These are phyloP conservation scores for Hypotaenidia okinawae DNA, from an alignment of 2,797 vertebrate genomes.

Conservation along the genomic window DNA sequence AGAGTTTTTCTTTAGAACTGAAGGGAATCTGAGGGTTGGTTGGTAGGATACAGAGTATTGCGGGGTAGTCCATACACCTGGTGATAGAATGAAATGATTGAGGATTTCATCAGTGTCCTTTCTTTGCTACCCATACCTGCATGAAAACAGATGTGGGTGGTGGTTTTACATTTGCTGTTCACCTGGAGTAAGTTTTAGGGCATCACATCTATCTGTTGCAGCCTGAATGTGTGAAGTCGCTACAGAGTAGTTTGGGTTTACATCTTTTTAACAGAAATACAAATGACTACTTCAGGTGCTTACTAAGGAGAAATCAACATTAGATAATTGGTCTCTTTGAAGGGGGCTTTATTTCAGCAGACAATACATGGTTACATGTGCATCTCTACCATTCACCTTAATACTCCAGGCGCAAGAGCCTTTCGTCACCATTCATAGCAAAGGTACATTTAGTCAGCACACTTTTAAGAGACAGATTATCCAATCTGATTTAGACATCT, in stretches of 20 bases:
- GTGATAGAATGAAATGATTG: neutral
- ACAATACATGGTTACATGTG: neutral
- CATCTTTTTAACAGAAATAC: constrained; percentile 10
- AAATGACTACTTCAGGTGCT: neutral
- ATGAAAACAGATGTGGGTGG: neutral
- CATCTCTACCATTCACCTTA: neutral
- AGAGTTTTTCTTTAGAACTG: neutral
- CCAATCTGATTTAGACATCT: constrained; percentile 8
- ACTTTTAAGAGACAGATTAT: neutral
- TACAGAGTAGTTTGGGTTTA: neutral
- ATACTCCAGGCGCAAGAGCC: neutral
- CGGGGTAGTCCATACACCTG: neutral
- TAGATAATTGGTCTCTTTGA: constrained; percentile 9
- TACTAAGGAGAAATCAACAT: neutral
- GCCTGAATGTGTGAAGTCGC: neutral
- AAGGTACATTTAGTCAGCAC: neutral
- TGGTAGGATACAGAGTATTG: neutral
- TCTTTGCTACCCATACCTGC: neutral
- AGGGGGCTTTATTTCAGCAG: neutral
- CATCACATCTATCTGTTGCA: neutral
- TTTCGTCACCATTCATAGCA: neutral
- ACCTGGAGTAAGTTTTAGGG: neutral
- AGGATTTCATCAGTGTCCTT: neutral
- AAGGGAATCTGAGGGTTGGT: neutral
- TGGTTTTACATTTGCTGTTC: neutral